phyloP scores from a whole-genome alignment of 1,140 invertebrate species.

The Drosophila elegans region DNA sequence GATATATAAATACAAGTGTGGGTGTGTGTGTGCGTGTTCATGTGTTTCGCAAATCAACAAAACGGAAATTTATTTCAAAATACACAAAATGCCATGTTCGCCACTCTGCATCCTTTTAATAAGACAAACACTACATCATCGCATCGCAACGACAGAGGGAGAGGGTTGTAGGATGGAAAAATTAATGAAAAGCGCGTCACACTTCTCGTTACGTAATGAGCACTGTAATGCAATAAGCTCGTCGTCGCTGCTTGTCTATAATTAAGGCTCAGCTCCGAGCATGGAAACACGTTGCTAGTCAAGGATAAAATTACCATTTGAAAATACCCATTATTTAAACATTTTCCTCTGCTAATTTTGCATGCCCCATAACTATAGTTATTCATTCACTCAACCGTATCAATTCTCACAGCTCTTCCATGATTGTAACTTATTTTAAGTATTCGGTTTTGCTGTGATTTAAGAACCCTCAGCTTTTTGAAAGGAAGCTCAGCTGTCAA shows the following conservation, averaged over 20 bases:
- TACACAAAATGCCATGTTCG: slow-evolving; percentile 58
- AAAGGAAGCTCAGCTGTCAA: too few relatives aligned
- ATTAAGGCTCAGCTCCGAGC: slow-evolving; percentile 11
- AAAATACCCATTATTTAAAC: neutral
- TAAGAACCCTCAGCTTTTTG: too few relatives aligned
- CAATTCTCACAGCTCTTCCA: slow-evolving; percentile 1
- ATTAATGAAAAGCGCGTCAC: slow-evolving; percentile 46
- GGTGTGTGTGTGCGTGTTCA: slow-evolving; percentile 1
- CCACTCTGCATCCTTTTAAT: slow-evolving; percentile 59
- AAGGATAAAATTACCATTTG: slow-evolving; percentile 31
- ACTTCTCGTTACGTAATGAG: slow-evolving; percentile 42
- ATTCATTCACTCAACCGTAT: slow-evolving; percentile 11
- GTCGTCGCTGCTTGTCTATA: slow-evolving; percentile 2
- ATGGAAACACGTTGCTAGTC: neutral
- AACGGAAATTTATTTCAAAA: slow-evolving; percentile 81
- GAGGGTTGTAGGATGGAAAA: neutral
- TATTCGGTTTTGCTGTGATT: neutral
- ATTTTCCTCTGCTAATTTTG: slow-evolving; percentile 3
- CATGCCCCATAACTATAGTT: neutral
- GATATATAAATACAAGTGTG: slow-evolving; percentile 31
- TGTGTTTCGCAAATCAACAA: slow-evolving; percentile 67
- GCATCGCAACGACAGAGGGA: neutral
- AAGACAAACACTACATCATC: slow-evolving; percentile 54
- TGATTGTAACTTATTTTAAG: neutral
- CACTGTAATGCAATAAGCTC: slow-evolving; percentile 36